Conservation (phyloP, 2,888 invertebrate species). For the Brenthis hecate region DNA sequence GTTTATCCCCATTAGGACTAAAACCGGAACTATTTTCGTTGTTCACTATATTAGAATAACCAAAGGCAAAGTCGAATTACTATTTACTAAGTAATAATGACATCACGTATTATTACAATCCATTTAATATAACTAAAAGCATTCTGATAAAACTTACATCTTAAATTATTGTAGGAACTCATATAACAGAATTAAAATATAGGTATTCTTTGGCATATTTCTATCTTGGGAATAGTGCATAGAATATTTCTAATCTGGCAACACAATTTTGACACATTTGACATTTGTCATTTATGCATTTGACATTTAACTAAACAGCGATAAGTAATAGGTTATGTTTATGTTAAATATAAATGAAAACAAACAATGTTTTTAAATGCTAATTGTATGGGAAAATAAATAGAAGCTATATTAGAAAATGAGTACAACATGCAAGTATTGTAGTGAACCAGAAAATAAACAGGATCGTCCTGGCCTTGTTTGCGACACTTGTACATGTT, state of each 20-base stretch:
- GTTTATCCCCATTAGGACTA: no score
- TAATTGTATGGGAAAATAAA: neutral
- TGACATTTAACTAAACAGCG: neutral
- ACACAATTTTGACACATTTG: neutral
- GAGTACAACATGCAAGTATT: constrained; percentile 81
- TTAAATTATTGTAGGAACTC: no score
- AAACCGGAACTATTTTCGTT: no score
- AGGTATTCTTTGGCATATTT: neutral
- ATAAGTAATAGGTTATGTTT: neutral
- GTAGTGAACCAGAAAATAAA: constrained; percentile 76
- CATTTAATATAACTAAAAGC: no score
- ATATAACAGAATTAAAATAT: no score
- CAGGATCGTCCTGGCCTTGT: constrained; percentile 82
- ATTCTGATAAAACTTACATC: no score
- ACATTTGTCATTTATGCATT: neutral
- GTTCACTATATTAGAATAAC: no score
- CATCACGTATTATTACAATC: no score
- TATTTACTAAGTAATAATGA: no score
- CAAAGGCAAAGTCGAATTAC: no score
- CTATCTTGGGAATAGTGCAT: neutral
- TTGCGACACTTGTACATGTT: constrained; percentile 82
- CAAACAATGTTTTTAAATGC: constrained; percentile 4
- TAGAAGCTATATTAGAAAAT: constrained; percentile 7
- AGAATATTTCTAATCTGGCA: neutral
- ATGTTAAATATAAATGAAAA: constrained; percentile 21